Percentiles rank a stretch among this genome's conserved stretches.
Evolutionary conservation across 1,140 invertebrate genomes (phyloP).

Genomic region (Rhopalosiphum maidis): DNA sequence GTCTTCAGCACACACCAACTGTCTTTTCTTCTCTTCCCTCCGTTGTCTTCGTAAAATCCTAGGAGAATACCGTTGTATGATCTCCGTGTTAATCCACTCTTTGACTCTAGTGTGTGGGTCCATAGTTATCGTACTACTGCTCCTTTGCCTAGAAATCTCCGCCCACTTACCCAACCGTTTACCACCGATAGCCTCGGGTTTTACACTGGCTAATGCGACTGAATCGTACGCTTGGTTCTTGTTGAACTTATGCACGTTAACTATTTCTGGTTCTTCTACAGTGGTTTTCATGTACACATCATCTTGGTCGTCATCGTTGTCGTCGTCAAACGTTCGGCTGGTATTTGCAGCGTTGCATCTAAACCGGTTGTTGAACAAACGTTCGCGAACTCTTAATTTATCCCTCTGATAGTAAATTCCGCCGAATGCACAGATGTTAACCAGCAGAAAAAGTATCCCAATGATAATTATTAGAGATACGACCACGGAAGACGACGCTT

Average conservation of each 20-base stretch:
- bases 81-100: constrained; percentile 78
- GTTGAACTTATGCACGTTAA: constrained; percentile 60
- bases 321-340: constrained; percentile 59
- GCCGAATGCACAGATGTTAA: constrained; percentile 80
- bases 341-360: constrained; percentile 62
- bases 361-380: constrained; percentile 62
- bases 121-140: constrained; percentile 73
- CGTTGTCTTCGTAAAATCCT: constrained; percentile 64
- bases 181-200: constrained; percentile 66
- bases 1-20: constrained; percentile 34
- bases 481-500: constrained; percentile 66
- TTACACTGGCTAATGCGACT: constrained; percentile 64
- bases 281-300: constrained; percentile 42
- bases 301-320: constrained; percentile 60
- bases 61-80: constrained; percentile 74
- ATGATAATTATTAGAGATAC: constrained; percentile 76
- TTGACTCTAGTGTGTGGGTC: constrained; percentile 84
- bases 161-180: constrained; percentile 72
- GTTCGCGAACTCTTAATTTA: constrained; percentile 67
- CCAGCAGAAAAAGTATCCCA: constrained; percentile 78
- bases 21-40: constrained; percentile 49
- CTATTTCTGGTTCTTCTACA: not conserved
- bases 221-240: constrained; percentile 63
- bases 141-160: constrained; percentile 72
- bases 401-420: constrained; percentile 79